A percentile compares a stretch with the other conserved stretches of the same genome.
Conservation (phyloP, 2,113 vertebrate genomes). For the Cephalophus harveyi region DNA sequence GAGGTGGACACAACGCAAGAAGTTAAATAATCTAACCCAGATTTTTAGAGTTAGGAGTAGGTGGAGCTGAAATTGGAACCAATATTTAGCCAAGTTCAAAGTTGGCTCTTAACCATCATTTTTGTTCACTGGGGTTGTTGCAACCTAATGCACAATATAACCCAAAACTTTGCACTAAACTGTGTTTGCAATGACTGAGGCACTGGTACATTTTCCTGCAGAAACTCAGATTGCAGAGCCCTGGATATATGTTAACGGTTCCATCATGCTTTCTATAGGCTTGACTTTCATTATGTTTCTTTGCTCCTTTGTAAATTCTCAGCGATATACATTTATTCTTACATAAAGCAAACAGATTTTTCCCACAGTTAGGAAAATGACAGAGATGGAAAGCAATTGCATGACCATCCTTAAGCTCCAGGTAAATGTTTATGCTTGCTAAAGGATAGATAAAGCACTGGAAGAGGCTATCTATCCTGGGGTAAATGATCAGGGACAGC, state of each 20-base stretch:
- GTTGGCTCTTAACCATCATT: not conserved
- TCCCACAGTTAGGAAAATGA: not conserved
- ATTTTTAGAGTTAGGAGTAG: not conserved
- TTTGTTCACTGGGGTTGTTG: not conserved
- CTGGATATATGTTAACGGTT: not conserved
- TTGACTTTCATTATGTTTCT: not conserved
- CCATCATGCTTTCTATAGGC: not conserved
- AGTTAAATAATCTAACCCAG: not conserved
- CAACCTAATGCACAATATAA: not conserved
- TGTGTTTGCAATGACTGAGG: not conserved
- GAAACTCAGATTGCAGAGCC: not conserved
- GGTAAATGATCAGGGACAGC: not conserved
- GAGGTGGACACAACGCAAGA: not conserved
- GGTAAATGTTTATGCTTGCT: not conserved
- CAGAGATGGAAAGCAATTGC: not conserved
- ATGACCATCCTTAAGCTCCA: not conserved
- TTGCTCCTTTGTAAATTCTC: not conserved
- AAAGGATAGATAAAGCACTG: not conserved
- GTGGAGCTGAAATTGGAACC: not conserved
- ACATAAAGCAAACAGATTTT: not conserved
- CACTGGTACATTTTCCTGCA: not conserved
- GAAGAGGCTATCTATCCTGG: not conserved
- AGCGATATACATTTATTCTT: not conserved
- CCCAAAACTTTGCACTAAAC: not conserved
- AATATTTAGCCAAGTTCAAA: not conserved